Conservation (phyloP, 2,797 vertebrate species). For the Hippopotamyrus pictus region DNA sequence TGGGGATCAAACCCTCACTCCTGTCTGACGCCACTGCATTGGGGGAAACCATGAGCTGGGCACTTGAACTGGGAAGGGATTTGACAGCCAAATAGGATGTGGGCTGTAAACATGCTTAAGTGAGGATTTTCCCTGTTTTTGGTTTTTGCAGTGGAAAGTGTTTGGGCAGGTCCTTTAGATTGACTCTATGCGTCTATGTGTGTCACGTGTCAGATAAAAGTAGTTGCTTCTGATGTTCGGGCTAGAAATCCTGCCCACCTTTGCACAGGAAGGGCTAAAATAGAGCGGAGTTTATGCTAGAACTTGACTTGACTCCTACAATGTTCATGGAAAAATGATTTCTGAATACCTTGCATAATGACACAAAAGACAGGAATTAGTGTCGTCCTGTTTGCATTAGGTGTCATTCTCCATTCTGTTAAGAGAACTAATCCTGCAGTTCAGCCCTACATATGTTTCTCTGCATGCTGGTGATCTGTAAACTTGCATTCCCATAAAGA, state of each 20-base stretch:
- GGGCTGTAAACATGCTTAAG: background rate
- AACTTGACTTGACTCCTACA: background rate
- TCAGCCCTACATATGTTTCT: background rate
- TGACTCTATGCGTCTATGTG: background rate
- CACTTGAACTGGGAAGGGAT: constrained; percentile 7
- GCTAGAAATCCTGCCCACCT: background rate
- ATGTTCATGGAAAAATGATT: background rate
- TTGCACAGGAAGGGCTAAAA: background rate
- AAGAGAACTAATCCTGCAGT: background rate
- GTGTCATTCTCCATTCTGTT: background rate
- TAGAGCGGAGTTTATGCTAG: background rate
- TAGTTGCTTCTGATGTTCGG: background rate
- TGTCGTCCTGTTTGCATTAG: background rate
- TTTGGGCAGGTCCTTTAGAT: background rate
- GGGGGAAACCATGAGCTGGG: background rate
- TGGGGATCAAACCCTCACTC: background rate
- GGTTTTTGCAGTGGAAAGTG: background rate
- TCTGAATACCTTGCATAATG: background rate
- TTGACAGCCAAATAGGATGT: constrained; percentile 18
- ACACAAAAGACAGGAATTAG: background rate
- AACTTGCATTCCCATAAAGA: background rate
- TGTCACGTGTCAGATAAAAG: background rate
- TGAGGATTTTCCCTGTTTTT: background rate
- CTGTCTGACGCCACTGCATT: background rate
- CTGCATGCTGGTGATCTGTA: background rate